Conservation (phyloP, 2,797 vertebrate species). For the Anguilla anguilla region DNA sequence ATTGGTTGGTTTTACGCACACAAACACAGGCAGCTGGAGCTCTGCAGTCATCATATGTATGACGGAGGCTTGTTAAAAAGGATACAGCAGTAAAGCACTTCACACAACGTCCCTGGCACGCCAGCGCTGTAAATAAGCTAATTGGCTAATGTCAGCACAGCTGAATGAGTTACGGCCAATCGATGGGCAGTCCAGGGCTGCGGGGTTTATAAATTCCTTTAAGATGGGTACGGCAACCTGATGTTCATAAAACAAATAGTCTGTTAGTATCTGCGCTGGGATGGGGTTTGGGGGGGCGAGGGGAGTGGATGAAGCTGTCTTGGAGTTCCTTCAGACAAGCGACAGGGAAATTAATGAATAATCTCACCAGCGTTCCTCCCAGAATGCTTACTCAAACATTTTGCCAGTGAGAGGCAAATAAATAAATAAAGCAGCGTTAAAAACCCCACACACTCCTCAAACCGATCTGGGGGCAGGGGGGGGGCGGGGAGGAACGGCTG, state of each 20-base stretch:
- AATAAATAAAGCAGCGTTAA: neutral
- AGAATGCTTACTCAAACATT: conserved; percentile 46
- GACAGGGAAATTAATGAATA: conserved; percentile 63
- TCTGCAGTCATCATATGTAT: neutral
- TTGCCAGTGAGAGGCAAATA: conserved; percentile 27
- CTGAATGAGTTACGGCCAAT: conserved; percentile 67
- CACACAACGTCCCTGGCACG: conserved; percentile 2
- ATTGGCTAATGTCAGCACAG: conserved; percentile 64
- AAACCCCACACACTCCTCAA: neutral
- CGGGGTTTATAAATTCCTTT: conserved; percentile 67
- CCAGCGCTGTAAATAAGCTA: conserved; percentile 68
- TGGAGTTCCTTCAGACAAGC: conserved; percentile 12
- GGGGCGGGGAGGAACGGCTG: neutral
- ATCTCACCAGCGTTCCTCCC: conserved; percentile 59
- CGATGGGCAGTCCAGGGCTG: conserved; percentile 59
- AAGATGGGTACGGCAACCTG: conserved; percentile 59
- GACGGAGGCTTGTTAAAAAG: conserved; percentile 12
- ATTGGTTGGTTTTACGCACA: neutral
- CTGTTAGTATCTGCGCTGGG: conserved; percentile 55
- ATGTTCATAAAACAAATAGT: conserved; percentile 66
- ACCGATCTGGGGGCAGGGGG: conserved; percentile 21
- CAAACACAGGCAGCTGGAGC: neutral
- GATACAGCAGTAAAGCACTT: neutral
- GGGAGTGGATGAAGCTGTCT: conserved; percentile 31
- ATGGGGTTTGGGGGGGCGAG: conserved; percentile 13